Percentiles rank a stretch among this genome's conserved stretches.
These are phyloP conservation scores for Drosophila sp. DNA, from an alignment of 1,140 invertebrate genomes.

Conservation along the genomic window DNA sequence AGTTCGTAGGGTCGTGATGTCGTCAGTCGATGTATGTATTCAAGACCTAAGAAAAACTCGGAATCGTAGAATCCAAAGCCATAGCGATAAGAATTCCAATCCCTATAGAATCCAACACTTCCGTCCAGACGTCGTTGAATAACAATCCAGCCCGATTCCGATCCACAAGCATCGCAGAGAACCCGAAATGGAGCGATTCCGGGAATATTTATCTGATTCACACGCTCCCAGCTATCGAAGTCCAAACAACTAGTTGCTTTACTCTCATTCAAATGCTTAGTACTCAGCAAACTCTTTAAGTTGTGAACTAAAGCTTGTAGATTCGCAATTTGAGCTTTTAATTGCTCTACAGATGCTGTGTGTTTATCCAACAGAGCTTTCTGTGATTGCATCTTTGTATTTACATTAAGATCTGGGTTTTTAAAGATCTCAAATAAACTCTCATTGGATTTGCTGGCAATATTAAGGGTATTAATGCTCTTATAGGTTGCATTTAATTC, in stretches of 20 bases:
- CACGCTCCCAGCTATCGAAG: not conserved
- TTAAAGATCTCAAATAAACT: not conserved
- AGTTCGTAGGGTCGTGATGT: constrained; percentile 36
- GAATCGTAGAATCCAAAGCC: constrained; percentile 35
- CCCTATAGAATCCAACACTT: constrained; percentile 20
- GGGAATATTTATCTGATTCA: constrained; percentile 24
- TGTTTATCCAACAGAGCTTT: not conserved
- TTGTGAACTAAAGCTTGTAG: constrained; percentile 5
- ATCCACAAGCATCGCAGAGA: constrained; percentile 19
- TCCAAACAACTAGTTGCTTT: not conserved
- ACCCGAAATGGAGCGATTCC: constrained; percentile 18
- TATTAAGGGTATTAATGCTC: constrained; percentile 17
- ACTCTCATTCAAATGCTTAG: not conserved
- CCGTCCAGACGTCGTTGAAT: constrained; percentile 37
- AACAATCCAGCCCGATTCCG: constrained; percentile 17
- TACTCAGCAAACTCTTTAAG: not conserved
- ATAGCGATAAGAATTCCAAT: constrained; percentile 40
- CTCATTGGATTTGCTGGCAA: not conserved
- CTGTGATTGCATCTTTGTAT: not conserved
- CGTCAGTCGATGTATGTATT: constrained; percentile 34
- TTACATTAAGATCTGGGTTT: not conserved
- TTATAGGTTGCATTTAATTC: constrained; percentile 41
- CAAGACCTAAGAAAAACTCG: constrained; percentile 46
- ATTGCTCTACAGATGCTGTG: not conserved
- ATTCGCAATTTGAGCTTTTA: constrained; percentile 15